phyloP scores from a whole-genome alignment of 1,140 invertebrate genomes.

The Drosophila ohnishii region DNA sequence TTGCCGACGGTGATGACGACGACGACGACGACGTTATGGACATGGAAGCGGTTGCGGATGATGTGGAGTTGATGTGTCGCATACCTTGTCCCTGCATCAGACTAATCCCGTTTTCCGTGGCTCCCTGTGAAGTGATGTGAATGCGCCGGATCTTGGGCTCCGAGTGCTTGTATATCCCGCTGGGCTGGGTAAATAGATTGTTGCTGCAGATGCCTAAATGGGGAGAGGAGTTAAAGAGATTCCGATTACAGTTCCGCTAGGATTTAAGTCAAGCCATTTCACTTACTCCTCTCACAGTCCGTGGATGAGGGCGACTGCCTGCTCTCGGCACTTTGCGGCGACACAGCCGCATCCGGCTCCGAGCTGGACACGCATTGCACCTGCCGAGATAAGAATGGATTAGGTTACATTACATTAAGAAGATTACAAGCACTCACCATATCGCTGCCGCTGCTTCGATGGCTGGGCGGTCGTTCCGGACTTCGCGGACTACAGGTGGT shows the following conservation, averaged over 20 bases:
- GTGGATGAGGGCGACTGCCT: slow-evolving; percentile 78
- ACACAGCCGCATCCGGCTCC: slow-evolving; percentile 87
- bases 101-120: slow-evolving; percentile 35
- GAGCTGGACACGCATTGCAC: slow-evolving; percentile 93
- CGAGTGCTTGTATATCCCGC: slow-evolving; percentile 72
- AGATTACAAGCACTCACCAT: slow-evolving; percentile 54
- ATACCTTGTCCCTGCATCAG: slow-evolving; percentile 68
- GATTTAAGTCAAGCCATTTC: neutral
- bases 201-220: slow-evolving; percentile 41
- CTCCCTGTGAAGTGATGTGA: slow-evolving; percentile 72
- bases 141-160: slow-evolving; percentile 80
- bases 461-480: slow-evolving; percentile 76
- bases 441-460: slow-evolving; percentile 81
- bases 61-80: slow-evolving; percentile 47
- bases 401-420: neutral
- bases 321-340: slow-evolving; percentile 74
- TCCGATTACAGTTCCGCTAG: neutral
- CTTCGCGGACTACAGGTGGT: slow-evolving; percentile 89
- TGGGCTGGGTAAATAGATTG: slow-evolving; percentile 65
- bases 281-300: slow-evolving; percentile 76
- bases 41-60: slow-evolving; percentile 37
- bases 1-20: slow-evolving; percentile 27
- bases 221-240: neutral
- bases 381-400: slow-evolving; percentile 83
- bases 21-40: slow-evolving; percentile 62